Evolutionary conservation across 1,140 invertebrate species (phyloP), one percentile per base, ranked within the genome.

Genomic region (Periplaneta americana): DNA sequence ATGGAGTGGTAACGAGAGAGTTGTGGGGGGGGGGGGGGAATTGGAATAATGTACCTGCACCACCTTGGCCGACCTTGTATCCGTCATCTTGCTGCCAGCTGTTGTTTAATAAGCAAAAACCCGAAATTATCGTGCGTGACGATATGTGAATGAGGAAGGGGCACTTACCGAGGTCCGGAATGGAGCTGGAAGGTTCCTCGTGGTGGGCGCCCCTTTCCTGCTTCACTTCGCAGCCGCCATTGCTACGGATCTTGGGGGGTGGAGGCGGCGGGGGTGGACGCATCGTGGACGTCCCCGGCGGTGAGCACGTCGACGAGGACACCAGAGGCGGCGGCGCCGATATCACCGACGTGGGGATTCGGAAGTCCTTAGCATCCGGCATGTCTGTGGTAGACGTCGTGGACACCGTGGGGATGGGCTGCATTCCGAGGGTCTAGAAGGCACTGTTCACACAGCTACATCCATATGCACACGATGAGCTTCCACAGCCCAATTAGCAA

Each of bases 101-200:
- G 48, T 66, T 66, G 11, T n/a, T 6, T 66, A 66, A 66, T 4
- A 5, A 66, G 48, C 48, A 66, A n/a, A 66, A 66, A 0, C 48
- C 8, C n/a, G 11, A 66, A 66, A 66, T 1, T 0, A 9, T 0
- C 6, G n/a, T 28, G 48, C 48, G 48, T 66, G 48, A 66, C 48
- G 39, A 66, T 66, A 6, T n/a, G 22, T 66, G 48, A 66, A 66
- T 66, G 48, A 66, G 48, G 76, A 36, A 34, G 76, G 66, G 31
- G 28, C 74, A 89, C 94, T 93, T 86, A 95, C 94, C 94, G 90
- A 96, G 90, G 91, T 96, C 94, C 79, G 94, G 94, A 87, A 95
- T 95, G 82, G 94, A 96, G 88, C 94, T 95, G 66, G 94, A 94
- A 3, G 94, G 94, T 87, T 96, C 94, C 88, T 96, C 94, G 87